A percentile compares a stretch with the other conserved stretches of the same genome.
Conservation (phyloP, 2,113 vertebrate species). For the Emydocephalus ijimae region DNA sequence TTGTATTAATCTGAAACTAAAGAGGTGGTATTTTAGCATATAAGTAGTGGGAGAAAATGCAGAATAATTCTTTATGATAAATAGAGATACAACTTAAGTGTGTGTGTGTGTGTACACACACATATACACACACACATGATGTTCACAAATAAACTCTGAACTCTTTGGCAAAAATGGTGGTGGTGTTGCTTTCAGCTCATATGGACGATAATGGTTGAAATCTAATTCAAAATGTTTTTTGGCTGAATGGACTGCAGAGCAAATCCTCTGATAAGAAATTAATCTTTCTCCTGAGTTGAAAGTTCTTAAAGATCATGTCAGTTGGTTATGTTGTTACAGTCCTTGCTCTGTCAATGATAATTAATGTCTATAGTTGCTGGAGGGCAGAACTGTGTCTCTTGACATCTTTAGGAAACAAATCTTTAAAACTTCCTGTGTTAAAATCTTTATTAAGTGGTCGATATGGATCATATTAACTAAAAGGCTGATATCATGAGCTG, state of each 20-base stretch:
- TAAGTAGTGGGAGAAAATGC: not conserved
- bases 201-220: not conserved
- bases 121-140: not conserved
- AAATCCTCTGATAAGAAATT: not conserved
- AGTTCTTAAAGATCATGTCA: not conserved
- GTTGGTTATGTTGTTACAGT: slow-evolving; percentile 14
- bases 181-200: fast-evolving
- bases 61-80: not conserved
- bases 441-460: slow-evolving; percentile 34
- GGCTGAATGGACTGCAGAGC: not conserved
- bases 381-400: slow-evolving; percentile 36
- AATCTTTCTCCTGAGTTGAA: not conserved
- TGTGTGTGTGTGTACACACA: too few relatives aligned
- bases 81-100: not conserved
- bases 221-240: not conserved
- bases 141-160: fast-evolving
- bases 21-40: not conserved
- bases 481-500: slow-evolving; percentile 20
- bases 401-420: slow-evolving; percentile 53
- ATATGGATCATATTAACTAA: slow-evolving; percentile 30
- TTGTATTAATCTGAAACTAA: not conserved
- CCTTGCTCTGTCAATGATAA: slow-evolving; percentile 47
- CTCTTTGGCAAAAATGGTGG: fast-evolving
- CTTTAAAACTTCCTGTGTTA: slow-evolving; percentile 43
- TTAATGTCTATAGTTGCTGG: slow-evolving; percentile 58